phyloP scores from a whole-genome alignment of 2,113 vertebrate genomes.

The Hystrix cristata region DNA sequence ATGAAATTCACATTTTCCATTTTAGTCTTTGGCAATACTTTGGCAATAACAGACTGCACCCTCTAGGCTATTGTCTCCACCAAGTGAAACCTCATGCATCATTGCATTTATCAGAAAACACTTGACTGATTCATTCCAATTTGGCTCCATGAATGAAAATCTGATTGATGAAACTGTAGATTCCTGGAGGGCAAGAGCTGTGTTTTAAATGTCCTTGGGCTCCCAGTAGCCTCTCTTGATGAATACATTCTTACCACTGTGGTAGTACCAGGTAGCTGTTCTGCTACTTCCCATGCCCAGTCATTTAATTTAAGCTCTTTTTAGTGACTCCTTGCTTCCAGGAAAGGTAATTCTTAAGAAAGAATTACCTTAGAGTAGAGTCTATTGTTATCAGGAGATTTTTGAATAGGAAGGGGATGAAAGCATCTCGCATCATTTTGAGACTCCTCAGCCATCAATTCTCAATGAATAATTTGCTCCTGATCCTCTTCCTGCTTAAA shows the following conservation, averaged over 20 bases:
- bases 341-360: background rate
- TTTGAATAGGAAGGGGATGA: background rate
- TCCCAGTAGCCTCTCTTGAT: background rate
- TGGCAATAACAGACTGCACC: slow-evolving; percentile 22
- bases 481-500: slow-evolving; percentile 46
- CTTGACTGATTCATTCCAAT: slow-evolving; percentile 48
- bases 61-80: background rate
- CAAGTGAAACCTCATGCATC: background rate
- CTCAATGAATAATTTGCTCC: slow-evolving; percentile 49
- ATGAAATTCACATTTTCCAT: slow-evolving; percentile 27
- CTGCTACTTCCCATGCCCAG: background rate
- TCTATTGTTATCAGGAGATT: background rate
- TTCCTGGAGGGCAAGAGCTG: background rate
- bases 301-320: background rate
- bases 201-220: background rate
- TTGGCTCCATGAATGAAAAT: slow-evolving; percentile 4
- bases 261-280: background rate
- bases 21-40: slow-evolving; percentile 30
- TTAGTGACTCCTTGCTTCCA: background rate
- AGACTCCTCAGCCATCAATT: background rate
- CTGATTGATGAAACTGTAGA: slow-evolving; percentile 20
- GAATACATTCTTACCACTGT: background rate
- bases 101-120: slow-evolving; percentile 35
- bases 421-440: background rate
- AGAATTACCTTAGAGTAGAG: background rate